Percentiles rank a stretch among this genome's conserved stretches.
phyloP scores from a whole-genome alignment of 2,888 invertebrate genomes.

The Drosophila buzzatii region DNA sequence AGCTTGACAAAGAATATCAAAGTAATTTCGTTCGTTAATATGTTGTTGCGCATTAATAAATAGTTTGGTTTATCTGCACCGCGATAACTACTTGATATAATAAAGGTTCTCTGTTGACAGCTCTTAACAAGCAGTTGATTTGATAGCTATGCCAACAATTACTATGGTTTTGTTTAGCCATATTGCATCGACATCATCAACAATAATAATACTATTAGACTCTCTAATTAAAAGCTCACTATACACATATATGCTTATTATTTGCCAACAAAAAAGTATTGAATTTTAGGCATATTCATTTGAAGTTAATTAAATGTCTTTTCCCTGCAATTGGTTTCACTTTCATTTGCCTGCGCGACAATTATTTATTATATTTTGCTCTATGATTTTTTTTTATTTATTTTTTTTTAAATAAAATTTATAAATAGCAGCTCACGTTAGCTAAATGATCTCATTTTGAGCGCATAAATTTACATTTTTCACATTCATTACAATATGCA shows the following conservation, averaged over 20 bases:
- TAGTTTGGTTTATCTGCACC: constrained; percentile 13
- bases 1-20: not conserved
- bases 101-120: constrained; percentile 1
- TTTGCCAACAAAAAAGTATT: not conserved
- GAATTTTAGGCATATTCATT: constrained; percentile 19
- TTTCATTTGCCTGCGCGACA: constrained; percentile 38
- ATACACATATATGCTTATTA: not conserved
- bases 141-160: constrained; percentile 16
- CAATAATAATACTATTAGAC: constrained; percentile 9
- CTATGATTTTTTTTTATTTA: not conserved
- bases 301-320: not conserved
- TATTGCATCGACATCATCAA: constrained; percentile 13
- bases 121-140: not conserved
- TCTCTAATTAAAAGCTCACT: not conserved
- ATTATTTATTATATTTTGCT: constrained; percentile 26
- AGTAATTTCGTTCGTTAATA: constrained; percentile 15
- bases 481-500: constrained; percentile 63
- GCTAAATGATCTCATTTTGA: constrained; percentile 75
- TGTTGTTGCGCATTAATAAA: not conserved
- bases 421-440: constrained; percentile 61
- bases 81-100: constrained; percentile 30
- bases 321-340: constrained; percentile 36
- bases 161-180: constrained; percentile 9
- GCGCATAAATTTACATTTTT: constrained; percentile 56
- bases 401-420: constrained; percentile 27